A percentile compares a stretch with the other conserved stretches of the same genome.
phyloP scores from a whole-genome alignment of 2,888 invertebrate species.

The Hymenopus coronatus region DNA sequence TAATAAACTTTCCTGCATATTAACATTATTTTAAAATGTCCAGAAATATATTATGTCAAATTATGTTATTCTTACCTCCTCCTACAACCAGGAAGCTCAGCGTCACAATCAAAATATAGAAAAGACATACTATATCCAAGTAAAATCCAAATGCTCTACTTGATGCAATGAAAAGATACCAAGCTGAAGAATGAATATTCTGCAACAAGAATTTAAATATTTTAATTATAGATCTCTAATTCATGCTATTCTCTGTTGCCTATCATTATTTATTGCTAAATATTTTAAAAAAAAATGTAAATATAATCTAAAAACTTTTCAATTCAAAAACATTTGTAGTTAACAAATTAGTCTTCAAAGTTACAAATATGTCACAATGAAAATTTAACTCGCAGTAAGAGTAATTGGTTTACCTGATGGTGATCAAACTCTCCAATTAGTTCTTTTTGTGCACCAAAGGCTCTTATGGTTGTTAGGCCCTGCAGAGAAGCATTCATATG shows the following conservation, averaged over 20 bases:
- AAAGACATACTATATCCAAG: constrained; percentile 61
- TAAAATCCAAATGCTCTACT: constrained; percentile 65
- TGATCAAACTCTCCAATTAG: constrained; percentile 77
- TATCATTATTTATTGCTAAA: neutral
- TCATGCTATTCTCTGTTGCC: neutral
- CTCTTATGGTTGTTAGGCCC: constrained; percentile 88
- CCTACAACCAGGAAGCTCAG: constrained; percentile 61
- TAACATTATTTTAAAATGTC: too few relatives aligned
- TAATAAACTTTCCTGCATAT: too few relatives aligned
- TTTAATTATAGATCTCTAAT: neutral
- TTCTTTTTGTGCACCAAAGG: constrained; percentile 77
- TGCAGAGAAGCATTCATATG: constrained; percentile 86
- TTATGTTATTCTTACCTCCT: constrained; percentile 19
- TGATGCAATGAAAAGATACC: constrained; percentile 58
- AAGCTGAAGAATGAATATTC: constrained; percentile 64
- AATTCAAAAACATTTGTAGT: neutral
- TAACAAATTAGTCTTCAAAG: too few relatives aligned
- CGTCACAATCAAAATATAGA: constrained; percentile 59
- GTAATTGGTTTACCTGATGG: constrained; percentile 57
- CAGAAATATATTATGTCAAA: neutral
- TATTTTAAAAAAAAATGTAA: neutral
- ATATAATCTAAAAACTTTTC: neutral
- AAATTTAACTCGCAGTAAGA: neutral
- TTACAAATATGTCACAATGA: neutral
- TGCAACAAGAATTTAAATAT: constrained; percentile 49